Base-by-base conservation (phyloP, 2,797 vertebrate species). In the Melanotaenia trifasciata region DNA sequence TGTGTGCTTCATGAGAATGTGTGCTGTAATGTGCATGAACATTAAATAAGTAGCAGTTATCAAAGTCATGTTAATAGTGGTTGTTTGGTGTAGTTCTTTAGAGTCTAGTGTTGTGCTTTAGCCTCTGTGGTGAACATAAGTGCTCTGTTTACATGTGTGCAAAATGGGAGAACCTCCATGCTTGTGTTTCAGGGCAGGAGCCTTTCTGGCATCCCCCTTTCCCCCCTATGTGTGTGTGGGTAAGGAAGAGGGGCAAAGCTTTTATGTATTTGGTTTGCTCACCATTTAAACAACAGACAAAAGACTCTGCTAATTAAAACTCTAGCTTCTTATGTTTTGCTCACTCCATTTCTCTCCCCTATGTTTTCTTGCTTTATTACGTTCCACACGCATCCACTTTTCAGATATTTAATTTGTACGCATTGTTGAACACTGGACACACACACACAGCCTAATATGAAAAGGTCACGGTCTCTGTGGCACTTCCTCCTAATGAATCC, bases 101-200 rank as follows among this genome's bases (percentile, higher is more conserved):
- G 72, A 84, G 73, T 81, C 58, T 74, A 79, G 75, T 71, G 66
- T 64, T 79, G 68, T 67, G 72, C 67, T 81, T 74, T 57, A 63
- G 74, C 57, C 43, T 78, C 59, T 78, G 68, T 72, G 75, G 73
- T 53, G 47, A 77, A 78, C 69, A 75, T 82, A 86, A 86, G 83
- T 80, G 71, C 61, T 87, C 72, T 89, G 90, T 91, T 91, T 89
- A 88, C 61, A 72, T 90, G 78, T 80, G 67, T 81, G 67, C 58
- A 0, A 75, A 74, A 78, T 74, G 78, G 65, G 83, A 81, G 69
- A 61, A 61, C 64, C 66, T 76, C n/a, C 20, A 4, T 76, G 70
- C 67, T 51, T 81, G 58, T 75, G 71, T 81, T 62, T 68, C 28
- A 67, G 70, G 71, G 63, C 73, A 64, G 77, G 57, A 71, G 78